These are phyloP conservation scores for Antrozous pallidus DNA, from an alignment of 2,797 vertebrate genomes.

Conservation along the genomic window DNA sequence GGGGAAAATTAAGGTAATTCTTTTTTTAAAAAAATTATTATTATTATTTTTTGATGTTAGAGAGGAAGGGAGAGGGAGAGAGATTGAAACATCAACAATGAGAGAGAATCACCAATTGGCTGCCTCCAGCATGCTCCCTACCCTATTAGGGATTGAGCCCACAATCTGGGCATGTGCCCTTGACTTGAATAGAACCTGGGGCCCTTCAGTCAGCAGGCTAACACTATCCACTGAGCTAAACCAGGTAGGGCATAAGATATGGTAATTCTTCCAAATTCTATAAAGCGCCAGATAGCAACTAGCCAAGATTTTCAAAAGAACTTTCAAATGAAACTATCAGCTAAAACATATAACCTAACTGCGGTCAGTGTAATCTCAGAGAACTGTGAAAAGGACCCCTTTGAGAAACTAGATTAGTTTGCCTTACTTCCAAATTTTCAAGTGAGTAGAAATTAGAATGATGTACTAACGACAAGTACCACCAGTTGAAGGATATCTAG, in stretches of 20 bases:
- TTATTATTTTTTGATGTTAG: too few species aligned
- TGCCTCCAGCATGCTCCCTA: too few species aligned
- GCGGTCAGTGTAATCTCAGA: neutral
- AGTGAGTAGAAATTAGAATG: neutral
- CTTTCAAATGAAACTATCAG: neutral
- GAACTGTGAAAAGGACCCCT: neutral
- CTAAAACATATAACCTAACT: neutral
- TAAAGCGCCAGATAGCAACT: neutral
- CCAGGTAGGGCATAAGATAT: neutral
- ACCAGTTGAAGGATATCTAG: neutral
- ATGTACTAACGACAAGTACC: neutral
- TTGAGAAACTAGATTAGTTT: neutral
- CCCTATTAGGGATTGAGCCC: too few species aligned
- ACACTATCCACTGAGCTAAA: too few species aligned
- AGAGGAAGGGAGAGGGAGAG: too few species aligned
- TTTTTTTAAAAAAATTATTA: neutral
- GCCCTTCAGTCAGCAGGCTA: too few species aligned
- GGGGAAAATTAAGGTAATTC: neutral
- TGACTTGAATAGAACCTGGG: too few species aligned
- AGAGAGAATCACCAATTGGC: too few species aligned
- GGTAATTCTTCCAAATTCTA: neutral
- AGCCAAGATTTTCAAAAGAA: conserved; percentile 7
- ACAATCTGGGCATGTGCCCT: too few species aligned
- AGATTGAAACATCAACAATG: too few species aligned
- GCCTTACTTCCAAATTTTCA: neutral